Percentiles rank a stretch among this genome's conserved stretches.
Conservation (phyloP, 2,113 vertebrate species). For the Sinocyclocheilus anophthalmus region DNA sequence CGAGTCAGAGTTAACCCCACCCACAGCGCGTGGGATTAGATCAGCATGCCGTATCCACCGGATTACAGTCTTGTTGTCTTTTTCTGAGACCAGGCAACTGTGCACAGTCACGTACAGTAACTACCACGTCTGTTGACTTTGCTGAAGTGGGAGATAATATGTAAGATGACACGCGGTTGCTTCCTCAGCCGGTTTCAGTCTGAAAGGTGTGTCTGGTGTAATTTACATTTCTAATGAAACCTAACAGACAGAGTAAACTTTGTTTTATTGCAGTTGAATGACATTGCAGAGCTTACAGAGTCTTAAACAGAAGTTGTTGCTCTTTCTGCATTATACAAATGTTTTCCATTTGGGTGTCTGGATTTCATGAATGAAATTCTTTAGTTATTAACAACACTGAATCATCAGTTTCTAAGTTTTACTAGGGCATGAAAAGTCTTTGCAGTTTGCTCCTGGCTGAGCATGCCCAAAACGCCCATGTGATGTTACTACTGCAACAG, state of each 20-base stretch:
- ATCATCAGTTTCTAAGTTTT: background rate
- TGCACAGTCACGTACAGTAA: conserved; percentile 1
- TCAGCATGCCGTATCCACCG: background rate
- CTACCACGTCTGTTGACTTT: background rate
- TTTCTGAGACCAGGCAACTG: conserved; percentile 8
- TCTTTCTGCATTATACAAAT: background rate
- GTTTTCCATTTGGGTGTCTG: background rate
- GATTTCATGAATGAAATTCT: background rate
- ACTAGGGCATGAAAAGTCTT: background rate
- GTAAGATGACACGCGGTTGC: background rate
- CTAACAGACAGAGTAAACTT: background rate
- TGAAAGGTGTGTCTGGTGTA: conserved; percentile 27
- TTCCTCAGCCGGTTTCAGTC: conserved; percentile 6
- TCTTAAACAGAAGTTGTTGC: background rate
- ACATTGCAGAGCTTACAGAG: background rate
- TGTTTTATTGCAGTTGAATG: background rate
- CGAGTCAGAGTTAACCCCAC: conserved; percentile 36
- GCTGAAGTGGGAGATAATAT: background rate
- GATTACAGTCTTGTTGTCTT: conserved; percentile 39
- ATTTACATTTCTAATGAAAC: background rate
- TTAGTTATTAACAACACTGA: background rate
- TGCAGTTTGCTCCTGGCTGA: background rate
- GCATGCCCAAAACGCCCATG: background rate
- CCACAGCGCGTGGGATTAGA: background rate
- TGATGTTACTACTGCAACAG: background rate